Conservation (phyloP, 2,888 invertebrate genomes). For the Rhagophthalmus giganteus region DNA sequence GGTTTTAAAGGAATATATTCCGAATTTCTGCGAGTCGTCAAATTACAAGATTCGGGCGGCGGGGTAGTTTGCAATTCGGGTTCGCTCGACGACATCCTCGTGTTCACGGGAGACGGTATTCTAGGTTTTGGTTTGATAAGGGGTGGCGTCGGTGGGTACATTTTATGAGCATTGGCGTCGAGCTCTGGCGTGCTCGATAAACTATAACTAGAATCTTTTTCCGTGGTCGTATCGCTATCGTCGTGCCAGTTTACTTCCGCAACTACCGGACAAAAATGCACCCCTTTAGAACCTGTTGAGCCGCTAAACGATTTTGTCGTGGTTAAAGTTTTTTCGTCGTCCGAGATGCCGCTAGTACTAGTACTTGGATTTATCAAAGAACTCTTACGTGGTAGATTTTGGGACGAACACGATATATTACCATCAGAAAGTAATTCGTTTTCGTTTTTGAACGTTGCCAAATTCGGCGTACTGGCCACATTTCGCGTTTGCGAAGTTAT, state of each 20-base stretch:
- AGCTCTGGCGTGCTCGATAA: slow-evolving; percentile 49
- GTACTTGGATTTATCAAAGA: slow-evolving; percentile 51
- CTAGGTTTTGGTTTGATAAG: slow-evolving; percentile 32
- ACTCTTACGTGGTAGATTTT: slow-evolving; percentile 63
- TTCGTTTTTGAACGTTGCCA: slow-evolving; percentile 46
- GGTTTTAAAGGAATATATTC: slow-evolving; percentile 33
- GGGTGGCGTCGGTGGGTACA: slow-evolving; percentile 19
- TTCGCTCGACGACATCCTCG: slow-evolving; percentile 44
- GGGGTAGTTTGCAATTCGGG: slow-evolving; percentile 42
- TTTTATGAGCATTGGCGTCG: slow-evolving; percentile 17
- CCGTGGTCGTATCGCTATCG: slow-evolving; percentile 37
- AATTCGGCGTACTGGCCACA: slow-evolving; percentile 65
- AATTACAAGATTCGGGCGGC: slow-evolving; percentile 4
- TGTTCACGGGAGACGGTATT: slow-evolving; percentile 24
- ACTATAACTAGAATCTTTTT: slow-evolving; percentile 49
- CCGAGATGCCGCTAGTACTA: slow-evolving; percentile 50
- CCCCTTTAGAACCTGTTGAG: slow-evolving; percentile 58
- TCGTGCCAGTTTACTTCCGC: slow-evolving; percentile 80
- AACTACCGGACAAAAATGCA: slow-evolving; percentile 79
- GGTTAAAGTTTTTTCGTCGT: slow-evolving; percentile 44
- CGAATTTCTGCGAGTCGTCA: slow-evolving; percentile 22
- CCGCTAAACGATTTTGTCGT: slow-evolving; percentile 45
- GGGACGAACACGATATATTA: slow-evolving; percentile 57
- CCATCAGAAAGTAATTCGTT: slow-evolving; percentile 31
- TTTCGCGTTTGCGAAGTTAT: slow-evolving; percentile 38